phyloP scores from a whole-genome alignment of 2,888 invertebrate species.

The Pteria penguin region DNA sequence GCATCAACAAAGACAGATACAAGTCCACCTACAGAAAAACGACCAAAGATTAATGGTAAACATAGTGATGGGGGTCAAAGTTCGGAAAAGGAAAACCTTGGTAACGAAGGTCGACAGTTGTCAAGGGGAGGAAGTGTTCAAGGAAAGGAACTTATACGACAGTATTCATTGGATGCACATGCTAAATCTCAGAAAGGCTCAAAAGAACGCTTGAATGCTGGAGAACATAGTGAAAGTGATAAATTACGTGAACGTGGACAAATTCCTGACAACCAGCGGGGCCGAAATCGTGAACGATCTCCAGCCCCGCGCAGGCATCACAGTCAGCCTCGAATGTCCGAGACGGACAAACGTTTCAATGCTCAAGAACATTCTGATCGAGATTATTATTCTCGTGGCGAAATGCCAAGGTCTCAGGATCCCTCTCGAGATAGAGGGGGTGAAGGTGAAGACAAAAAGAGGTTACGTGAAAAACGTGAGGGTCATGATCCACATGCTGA shows the following conservation, averaged over 20 bases:
- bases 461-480: slow-evolving; percentile 50
- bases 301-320: slow-evolving; percentile 67
- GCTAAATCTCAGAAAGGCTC: slow-evolving; percentile 49
- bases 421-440: slow-evolving; percentile 28
- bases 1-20: slow-evolving; percentile 68
- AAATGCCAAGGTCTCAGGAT: slow-evolving; percentile 43
- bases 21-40: slow-evolving; percentile 75
- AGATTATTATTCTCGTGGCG: slow-evolving; percentile 55
- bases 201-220: slow-evolving; percentile 36
- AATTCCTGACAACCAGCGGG: slow-evolving; percentile 55
- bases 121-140: slow-evolving; percentile 68
- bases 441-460: slow-evolving; percentile 1
- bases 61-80: slow-evolving; percentile 67
- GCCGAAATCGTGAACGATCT: slow-evolving; percentile 67
- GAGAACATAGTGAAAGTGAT: slow-evolving; percentile 52
- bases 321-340: slow-evolving; percentile 68
- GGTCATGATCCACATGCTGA: slow-evolving; percentile 50
- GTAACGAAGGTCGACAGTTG: slow-evolving; percentile 56
- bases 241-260: slow-evolving; percentile 65
- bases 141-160: slow-evolving; percentile 74
- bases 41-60: slow-evolving; percentile 67
- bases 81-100: slow-evolving; percentile 75
- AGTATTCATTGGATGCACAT: slow-evolving; percentile 75
- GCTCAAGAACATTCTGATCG: slow-evolving; percentile 56
- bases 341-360: slow-evolving; percentile 65